Percentiles rank a stretch among this genome's conserved stretches.
phyloP scores from a whole-genome alignment of 2,797 vertebrate genomes.

The Liasis olivaceus region DNA sequence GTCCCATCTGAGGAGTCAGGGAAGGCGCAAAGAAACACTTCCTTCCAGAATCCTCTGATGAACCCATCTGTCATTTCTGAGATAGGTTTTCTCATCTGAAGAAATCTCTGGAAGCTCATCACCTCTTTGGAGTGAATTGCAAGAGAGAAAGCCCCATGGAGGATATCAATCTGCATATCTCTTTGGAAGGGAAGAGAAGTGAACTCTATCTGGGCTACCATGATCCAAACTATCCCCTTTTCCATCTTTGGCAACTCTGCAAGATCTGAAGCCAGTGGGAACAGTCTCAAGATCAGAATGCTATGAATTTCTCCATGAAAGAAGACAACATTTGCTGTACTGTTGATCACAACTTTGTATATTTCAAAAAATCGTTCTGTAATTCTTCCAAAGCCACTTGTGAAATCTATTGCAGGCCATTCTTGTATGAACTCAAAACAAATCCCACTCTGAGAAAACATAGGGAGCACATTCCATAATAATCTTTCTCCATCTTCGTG shows the following conservation, averaged over 20 bases:
- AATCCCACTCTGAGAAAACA: not conserved
- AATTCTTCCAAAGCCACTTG: not conserved
- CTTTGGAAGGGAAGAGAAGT: not conserved
- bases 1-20: not conserved
- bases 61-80: not conserved
- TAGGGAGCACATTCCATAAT: not conserved
- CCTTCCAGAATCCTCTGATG: not conserved
- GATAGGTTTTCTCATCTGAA: not conserved
- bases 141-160: not conserved
- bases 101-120: not conserved
- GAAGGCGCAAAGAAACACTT: not conserved
- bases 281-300: not conserved
- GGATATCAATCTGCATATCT: not conserved
- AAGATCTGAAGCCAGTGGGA: not conserved
- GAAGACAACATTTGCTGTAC: not conserved
- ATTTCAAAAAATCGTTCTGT: not conserved
- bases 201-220: conserved; percentile 13
- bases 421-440: not conserved
- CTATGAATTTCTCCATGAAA: conserved; percentile 3
- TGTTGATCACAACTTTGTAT: not conserved
- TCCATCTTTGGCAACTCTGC: not conserved
- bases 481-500: not conserved
- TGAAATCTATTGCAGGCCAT: not conserved
- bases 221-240: not conserved
- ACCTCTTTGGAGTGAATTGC: not conserved